These are phyloP conservation scores for Pammene fasciana DNA, from an alignment of 2,888 invertebrate genomes.

Conservation along the genomic window DNA sequence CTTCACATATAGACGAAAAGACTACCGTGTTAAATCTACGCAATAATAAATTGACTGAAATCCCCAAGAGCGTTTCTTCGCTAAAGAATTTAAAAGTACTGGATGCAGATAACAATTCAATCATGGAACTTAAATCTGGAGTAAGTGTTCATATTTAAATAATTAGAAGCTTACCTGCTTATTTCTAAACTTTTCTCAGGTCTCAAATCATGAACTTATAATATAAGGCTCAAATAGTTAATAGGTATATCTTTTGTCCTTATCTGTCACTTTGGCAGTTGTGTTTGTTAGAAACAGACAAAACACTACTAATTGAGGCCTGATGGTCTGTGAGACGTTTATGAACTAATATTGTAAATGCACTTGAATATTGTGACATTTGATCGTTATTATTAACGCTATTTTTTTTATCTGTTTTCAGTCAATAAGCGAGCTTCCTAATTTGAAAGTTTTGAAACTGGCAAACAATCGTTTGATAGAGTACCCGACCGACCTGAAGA, in stretches of 20 bases:
- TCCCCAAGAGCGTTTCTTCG: slow-evolving; percentile 67
- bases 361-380: not conserved
- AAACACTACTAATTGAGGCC: too few species aligned
- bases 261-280: too few species aligned
- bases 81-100: slow-evolving; percentile 68
- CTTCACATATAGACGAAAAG: slow-evolving; percentile 65
- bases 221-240: too few species aligned
- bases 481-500: slow-evolving; percentile 74
- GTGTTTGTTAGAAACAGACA: too few species aligned
- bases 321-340: too few species aligned
- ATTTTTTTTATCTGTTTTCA: slow-evolving; percentile 55
- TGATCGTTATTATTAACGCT: slow-evolving; percentile 11
- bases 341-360: not conserved
- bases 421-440: slow-evolving; percentile 74
- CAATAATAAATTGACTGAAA: slow-evolving; percentile 71
- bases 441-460: slow-evolving; percentile 64
- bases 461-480: slow-evolving; percentile 72
- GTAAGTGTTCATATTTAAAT: slow-evolving; percentile 60
- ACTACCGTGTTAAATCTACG: slow-evolving; percentile 70
- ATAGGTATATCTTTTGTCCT: too few species aligned
- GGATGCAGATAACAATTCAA: slow-evolving; percentile 67
- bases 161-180: not conserved
- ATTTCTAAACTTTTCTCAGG: too few species aligned
- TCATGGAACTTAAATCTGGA: slow-evolving; percentile 67
- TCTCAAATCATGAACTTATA: too few species aligned